phyloP scores from a whole-genome alignment of 2,888 invertebrate species.

The Xiphydria camelus region DNA sequence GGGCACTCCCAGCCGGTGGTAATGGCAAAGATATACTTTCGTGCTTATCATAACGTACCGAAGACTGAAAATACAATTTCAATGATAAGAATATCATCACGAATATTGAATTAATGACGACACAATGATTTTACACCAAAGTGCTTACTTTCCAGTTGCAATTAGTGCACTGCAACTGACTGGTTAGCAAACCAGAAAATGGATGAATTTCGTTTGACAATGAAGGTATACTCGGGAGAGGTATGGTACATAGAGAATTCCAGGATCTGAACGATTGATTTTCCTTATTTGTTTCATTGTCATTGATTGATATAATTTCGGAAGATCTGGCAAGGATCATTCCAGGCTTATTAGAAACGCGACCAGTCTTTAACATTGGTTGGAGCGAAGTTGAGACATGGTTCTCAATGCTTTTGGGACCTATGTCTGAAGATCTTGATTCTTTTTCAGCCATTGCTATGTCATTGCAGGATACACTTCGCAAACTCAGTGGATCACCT shows the following conservation, averaged over 20 bases:
- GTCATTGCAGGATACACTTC: slow-evolving; percentile 53
- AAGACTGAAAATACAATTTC: slow-evolving; percentile 64
- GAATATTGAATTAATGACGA: neutral
- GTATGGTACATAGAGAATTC: slow-evolving; percentile 47
- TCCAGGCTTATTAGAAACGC: slow-evolving; percentile 43
- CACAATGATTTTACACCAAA: neutral
- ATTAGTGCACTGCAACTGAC: slow-evolving; percentile 74
- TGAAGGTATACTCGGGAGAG: slow-evolving; percentile 33
- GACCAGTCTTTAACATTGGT: slow-evolving; percentile 40
- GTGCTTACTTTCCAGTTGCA: slow-evolving; percentile 69
- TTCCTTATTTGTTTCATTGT: slow-evolving; percentile 20
- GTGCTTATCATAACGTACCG: slow-evolving; percentile 89
- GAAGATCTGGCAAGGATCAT: slow-evolving; percentile 53
- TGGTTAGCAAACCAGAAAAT: slow-evolving; percentile 76
- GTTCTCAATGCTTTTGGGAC: slow-evolving; percentile 37
- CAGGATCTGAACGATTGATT: slow-evolving; percentile 38
- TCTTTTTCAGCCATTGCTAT: slow-evolving; percentile 37
- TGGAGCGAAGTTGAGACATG: slow-evolving; percentile 33
- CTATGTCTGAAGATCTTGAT: slow-evolving; percentile 25
- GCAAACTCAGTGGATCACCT: slow-evolving; percentile 39
- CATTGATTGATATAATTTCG: slow-evolving; percentile 35
- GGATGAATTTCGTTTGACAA: slow-evolving; percentile 62
- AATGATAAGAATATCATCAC: neutral
- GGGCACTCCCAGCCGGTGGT: slow-evolving; percentile 65
- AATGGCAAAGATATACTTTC: slow-evolving; percentile 85